Base-by-base conservation (phyloP, 1,140 invertebrate species). In the Helicoverpa armigera region DNA sequence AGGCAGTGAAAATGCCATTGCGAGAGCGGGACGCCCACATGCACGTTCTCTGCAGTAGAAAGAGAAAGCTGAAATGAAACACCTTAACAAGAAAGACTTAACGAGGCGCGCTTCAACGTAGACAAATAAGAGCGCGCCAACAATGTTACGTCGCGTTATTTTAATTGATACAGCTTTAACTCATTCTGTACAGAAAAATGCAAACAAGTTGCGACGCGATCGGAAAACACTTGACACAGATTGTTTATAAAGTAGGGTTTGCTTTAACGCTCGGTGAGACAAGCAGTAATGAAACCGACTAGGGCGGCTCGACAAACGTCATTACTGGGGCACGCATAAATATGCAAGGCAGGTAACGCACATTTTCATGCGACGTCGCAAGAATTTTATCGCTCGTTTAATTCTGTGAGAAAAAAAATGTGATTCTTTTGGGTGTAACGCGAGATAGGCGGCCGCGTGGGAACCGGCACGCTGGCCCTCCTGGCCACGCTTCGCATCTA, bases 331-430 rank as follows among this genome's bases (percentile, higher is more conserved):
- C 90, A 92, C 91, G 89, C 92, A 95, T 95, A 94, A 94, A 92
- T 95, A 95, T 95, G 94, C 94, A 94, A 93, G 94, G 88, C 94
- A 94, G 94, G 94, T 95, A 92, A 94, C 92, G 92, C 90, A 94
- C 92, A 94, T 95, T 95, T 95, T 94, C 94, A 93, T 94, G 92
- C 92, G 92, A 95, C 92, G 92, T 94, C 92, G 90, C 91, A 91
- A 93, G 94, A 94, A 94, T 95, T 94, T 95, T 95, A 95, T 95
- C 94, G 90, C 88, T 91, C 91, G 91, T 93, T 94, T 95, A 95
- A 95, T 95, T 95, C 91, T 91, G 88, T 90, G 88, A 91, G 90
- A 93, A 78, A 87, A 94, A 91, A 93, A 91, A 91, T 94, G 90
- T 88, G 89, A 88, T 91, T 92, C 90, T 90, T 88, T 87, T 87